These are phyloP conservation scores for Epinephelus coioides DNA, from an alignment of 2,797 vertebrate genomes.

Conservation along the genomic window DNA sequence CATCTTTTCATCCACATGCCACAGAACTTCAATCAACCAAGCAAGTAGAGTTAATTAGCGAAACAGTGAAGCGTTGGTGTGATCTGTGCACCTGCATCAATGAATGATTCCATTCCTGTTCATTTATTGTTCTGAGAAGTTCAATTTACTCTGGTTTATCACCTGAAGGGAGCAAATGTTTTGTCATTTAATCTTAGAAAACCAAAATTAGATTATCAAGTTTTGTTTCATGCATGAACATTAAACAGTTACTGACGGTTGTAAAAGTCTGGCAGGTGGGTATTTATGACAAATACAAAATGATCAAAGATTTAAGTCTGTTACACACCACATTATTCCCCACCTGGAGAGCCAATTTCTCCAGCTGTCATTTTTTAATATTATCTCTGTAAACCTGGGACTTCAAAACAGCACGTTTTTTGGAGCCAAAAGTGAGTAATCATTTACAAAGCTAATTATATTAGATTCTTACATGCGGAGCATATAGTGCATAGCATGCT, in stretches of 20 bases:
- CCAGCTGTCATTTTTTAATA: background rate
- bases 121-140: background rate
- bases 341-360: background rate
- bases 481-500: background rate
- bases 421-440: background rate
- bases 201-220: background rate
- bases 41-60: background rate
- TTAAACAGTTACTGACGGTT: background rate
- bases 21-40: background rate
- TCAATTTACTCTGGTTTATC: background rate
- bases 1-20: background rate
- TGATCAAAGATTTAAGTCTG: background rate
- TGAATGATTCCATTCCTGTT: background rate
- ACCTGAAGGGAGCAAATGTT: background rate
- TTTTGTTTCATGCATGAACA: too few species aligned
- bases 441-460: background rate
- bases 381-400: background rate
- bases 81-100: background rate
- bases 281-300: background rate
- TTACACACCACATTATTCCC: background rate
- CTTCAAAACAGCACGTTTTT: background rate
- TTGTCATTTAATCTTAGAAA: background rate
- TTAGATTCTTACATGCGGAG: background rate
- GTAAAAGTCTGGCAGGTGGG: background rate
- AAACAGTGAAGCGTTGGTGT: background rate